phyloP scores from a whole-genome alignment of 2,797 vertebrate species.

The Pagetopsis macropterus region DNA sequence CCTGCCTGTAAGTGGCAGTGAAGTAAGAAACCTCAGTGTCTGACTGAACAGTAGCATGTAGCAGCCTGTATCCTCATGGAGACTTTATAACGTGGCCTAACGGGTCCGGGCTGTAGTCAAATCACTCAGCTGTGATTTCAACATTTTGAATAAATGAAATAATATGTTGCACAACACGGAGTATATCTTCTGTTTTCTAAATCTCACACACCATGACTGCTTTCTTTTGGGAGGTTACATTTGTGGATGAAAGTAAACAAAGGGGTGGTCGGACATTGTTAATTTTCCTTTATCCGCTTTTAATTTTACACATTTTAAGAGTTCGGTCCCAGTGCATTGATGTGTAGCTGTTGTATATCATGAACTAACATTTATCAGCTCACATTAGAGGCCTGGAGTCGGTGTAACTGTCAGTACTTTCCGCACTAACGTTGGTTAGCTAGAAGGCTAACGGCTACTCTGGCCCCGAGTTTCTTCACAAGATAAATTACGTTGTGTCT shows the following conservation, averaged over 20 bases:
- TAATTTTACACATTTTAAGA: neutral
- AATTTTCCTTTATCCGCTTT: no score
- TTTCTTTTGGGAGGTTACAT: slow-evolving; percentile 41
- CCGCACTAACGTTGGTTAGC: slow-evolving; percentile 48
- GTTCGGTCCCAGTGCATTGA: accelerated
- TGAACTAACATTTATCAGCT: neutral
- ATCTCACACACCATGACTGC: slow-evolving; percentile 1
- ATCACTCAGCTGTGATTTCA: neutral
- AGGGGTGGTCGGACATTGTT: slow-evolving; percentile 20
- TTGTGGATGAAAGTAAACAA: slow-evolving; percentile 52
- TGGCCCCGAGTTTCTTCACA: neutral
- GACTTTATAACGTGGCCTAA: slow-evolving; percentile 34
- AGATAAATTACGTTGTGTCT: neutral
- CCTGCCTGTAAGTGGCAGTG: neutral
- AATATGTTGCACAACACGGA: no score
- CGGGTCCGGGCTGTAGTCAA: neutral
- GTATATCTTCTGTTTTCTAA: neutral
- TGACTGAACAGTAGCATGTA: neutral
- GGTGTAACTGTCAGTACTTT: slow-evolving; percentile 31
- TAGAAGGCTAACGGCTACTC: slow-evolving; percentile 61
- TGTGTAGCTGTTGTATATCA: accelerated
- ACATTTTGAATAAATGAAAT: neutral
- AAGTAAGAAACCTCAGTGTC: neutral
- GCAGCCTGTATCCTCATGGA: slow-evolving; percentile 12
- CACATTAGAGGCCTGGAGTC: slow-evolving; percentile 28